Evolutionary conservation across 1,140 invertebrate species (phyloP).

Genomic region (Fopius arisanus): DNA sequence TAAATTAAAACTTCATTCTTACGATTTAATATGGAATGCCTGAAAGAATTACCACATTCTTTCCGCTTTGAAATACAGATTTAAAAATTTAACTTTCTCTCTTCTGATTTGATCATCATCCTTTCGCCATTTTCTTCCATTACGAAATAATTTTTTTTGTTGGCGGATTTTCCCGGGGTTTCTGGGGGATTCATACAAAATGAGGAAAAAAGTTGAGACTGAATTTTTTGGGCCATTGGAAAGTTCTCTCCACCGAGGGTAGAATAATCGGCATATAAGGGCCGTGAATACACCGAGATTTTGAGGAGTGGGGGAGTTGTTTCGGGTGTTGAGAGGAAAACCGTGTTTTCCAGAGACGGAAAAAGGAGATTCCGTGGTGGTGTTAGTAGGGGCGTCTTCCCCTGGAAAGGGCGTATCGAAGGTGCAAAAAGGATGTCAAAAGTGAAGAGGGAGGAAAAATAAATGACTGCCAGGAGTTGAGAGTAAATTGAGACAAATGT

Average conservation of each 20-base stretch:
- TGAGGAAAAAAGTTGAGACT: background rate
- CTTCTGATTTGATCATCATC: too few relatives aligned
- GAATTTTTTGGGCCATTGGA: background rate
- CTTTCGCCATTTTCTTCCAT: too few relatives aligned
- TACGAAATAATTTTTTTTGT: too few relatives aligned
- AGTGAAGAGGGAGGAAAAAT: background rate
- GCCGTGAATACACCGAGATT: background rate
- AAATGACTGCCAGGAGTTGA: background rate
- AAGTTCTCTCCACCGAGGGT: background rate
- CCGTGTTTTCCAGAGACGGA: background rate
- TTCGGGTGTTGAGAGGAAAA: background rate
- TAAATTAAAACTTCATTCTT: background rate
- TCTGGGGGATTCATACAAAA: background rate
- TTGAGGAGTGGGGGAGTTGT: background rate
- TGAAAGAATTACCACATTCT: background rate
- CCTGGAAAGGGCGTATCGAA: background rate
- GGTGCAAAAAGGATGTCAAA: background rate
- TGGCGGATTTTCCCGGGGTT: too few relatives aligned
- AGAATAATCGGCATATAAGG: constrained; percentile 1
- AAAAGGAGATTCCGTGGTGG: background rate
- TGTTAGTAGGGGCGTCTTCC: background rate
- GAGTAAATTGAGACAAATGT: background rate
- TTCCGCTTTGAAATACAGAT: background rate
- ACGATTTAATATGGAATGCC: background rate
- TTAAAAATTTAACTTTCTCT: background rate